Percentiles rank a stretch among this genome's conserved stretches.
These are phyloP conservation scores for Diacarnus erythraeanus DNA, from an alignment of 37 sponge, comb jelly and placozoan species.

Conservation along the genomic window DNA sequence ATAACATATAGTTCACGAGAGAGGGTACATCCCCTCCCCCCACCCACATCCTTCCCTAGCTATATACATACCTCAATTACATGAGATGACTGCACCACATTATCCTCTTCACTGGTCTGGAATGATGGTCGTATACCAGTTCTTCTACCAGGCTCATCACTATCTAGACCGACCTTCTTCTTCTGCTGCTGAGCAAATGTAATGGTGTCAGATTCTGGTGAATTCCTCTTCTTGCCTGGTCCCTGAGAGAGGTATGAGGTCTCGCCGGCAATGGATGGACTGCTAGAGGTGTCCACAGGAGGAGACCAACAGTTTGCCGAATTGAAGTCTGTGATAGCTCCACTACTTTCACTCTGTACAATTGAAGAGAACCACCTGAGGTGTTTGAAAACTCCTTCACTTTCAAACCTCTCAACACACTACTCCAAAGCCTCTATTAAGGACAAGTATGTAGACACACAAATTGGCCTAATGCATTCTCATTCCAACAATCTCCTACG, in stretches of 20 bases:
- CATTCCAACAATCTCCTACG: background rate
- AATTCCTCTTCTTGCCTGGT: background rate
- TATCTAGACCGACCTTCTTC: too few species aligned
- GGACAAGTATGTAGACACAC: too few species aligned
- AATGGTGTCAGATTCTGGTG: background rate
- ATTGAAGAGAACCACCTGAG: background rate
- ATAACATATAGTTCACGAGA: background rate
- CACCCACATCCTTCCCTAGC: background rate
- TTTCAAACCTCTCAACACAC: too few species aligned
- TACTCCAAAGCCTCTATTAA: too few species aligned
- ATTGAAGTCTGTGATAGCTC: slow-evolving; percentile 24
- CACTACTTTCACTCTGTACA: slow-evolving; percentile 43
- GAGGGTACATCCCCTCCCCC: background rate
- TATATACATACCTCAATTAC: too few species aligned
- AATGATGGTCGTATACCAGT: too few species aligned
- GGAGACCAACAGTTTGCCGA: background rate
- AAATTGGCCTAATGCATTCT: too few species aligned
- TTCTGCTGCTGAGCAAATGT: slow-evolving; percentile 4
- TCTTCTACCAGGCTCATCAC: too few species aligned
- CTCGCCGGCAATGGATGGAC: background rate
- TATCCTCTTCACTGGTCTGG: too few species aligned
- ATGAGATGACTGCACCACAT: too few species aligned
- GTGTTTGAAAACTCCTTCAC: too few species aligned
- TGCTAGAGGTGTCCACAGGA: background rate
- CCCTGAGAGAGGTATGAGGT: background rate